Base-by-base conservation (phyloP, 92 coral and sea anemone species). In the Ricordea florida region DNA sequence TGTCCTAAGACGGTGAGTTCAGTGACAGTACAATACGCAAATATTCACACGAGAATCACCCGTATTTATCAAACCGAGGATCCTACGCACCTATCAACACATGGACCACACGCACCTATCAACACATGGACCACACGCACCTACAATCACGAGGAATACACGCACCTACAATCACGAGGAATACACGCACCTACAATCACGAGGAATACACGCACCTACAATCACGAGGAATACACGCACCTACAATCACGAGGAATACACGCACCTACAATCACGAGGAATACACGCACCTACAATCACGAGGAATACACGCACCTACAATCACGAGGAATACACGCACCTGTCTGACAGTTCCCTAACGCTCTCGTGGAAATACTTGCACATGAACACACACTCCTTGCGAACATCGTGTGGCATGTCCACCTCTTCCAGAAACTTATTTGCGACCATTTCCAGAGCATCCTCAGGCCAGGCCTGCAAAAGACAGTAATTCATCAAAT, bases 401-500 rank as follows among this genome's bases (percentile, higher is more conserved):
- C 93, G 89, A 30, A 87, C 81, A 23, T 89, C 89, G n/a, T 69
- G 69, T 9, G 85, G 62, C 97, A 94, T 94, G 69, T 92, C 98
- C 41, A 92, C 96, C 47, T 94, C 98, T 80, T 94, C 98, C 59
- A 94, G 83, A 78, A 94, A 94, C 63, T 94, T 94, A 59, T 94
- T 92, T 9, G 98, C 98, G 17, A 94, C 98, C 98, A 94, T 94
- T 73, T 94, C 98, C 11, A 94, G 69, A 15, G 98, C 98, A 49
- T 94, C 98, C 61, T 94, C 97, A 3, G 98, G 98, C 98, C 98
- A 94, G 15, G 98, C 98, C 98, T 94, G 38, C 11, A n/a, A 33
- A 30, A 55, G 13, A 24, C 28, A n/a, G 10, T n/a, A 2, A 52
- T 53, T 53, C 17, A 8, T 51, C 27, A 51, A 4, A 53, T 4